Percentiles rank a stretch among this genome's conserved stretches.
These are phyloP conservation scores for Melanchra persicariae DNA, from an alignment of 2,888 invertebrate species.

Conservation along the genomic window DNA sequence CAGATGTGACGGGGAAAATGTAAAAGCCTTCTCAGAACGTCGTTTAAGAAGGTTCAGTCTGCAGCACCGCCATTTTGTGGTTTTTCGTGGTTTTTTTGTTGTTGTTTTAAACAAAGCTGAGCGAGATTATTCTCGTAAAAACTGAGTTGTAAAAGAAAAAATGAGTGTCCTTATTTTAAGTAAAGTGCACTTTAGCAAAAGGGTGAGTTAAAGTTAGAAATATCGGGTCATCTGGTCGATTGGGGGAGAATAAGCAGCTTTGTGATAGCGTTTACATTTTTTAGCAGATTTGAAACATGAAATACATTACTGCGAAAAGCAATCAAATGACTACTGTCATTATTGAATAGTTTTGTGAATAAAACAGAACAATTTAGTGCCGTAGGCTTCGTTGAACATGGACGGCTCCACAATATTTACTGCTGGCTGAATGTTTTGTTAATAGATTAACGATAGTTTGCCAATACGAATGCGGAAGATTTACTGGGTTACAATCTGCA, in stretches of 20 bases:
- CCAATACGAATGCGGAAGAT: constrained; percentile 7
- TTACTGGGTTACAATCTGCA: neutral
- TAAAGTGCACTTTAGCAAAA: constrained; percentile 1
- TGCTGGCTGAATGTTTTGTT: constrained; percentile 1
- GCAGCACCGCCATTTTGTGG: constrained; percentile 11
- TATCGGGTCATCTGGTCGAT: neutral
- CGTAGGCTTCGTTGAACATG: constrained; percentile 1
- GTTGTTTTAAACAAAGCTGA: constrained; percentile 21
- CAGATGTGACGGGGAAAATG: constrained; percentile 33
- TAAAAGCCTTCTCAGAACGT: constrained; percentile 4
- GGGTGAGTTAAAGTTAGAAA: neutral
- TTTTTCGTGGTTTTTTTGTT: neutral
- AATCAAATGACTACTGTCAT: neutral
- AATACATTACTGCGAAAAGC: neutral
- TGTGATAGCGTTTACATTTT: neutral
- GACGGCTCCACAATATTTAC: constrained; percentile 2
- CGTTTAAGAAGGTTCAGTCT: constrained; percentile 23
- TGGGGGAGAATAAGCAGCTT: neutral
- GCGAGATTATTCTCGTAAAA: neutral
- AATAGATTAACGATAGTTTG: constrained; percentile 11
- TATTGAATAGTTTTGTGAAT: constrained; percentile 7
- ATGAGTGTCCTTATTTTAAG: constrained; percentile 7
- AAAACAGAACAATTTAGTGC: constrained; percentile 5
- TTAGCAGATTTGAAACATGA: neutral
- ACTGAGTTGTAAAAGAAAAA: neutral